Base-by-base conservation (phyloP, 2,113 vertebrate genomes). In the Syngnathus floridae region DNA sequence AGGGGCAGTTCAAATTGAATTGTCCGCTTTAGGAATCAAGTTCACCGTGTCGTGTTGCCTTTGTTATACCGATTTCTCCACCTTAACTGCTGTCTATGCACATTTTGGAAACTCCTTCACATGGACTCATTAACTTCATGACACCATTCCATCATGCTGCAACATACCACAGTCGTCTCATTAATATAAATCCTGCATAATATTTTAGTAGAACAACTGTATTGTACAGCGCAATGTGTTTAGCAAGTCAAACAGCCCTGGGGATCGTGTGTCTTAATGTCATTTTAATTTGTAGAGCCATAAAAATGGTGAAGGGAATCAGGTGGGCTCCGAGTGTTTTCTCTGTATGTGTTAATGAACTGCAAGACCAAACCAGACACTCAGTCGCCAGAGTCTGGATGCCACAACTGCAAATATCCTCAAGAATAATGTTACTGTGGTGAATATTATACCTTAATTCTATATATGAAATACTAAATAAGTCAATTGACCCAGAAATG, bases 271-370 rank as follows among this genome's bases (percentile, higher is more conserved):
- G 76, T 75, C 72, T 86, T 78, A 86, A 84, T 79, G 83, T 80
- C 69, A 62, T 83, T 85, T 86, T 88, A 89, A 89, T 90, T 89
- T 87, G 88, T 79, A 78, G 82, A 66, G 73, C 73, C 76, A 84
- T 86, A 88, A 88, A 89, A 74, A 75, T 72, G 83, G 69, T 84
- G 81, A 83, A 86, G 79, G 78, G 74, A 71, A 87, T 83, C 86
- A 87, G 85, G 84, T 89, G 87, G 79, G 81, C 77, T 81, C 71
- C 78, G 74, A 79, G 72, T 72, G 77, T 81, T 87, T 77, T 70
- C 78, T 78, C 76, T 86, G 86, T 86, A 83, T 71, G 70, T 57
- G 64, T 83, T 88, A 86, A 90, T 88, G 86, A 88, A 86, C 73
- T 77, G 88, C 78, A 80, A 76, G 83, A 76, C 63, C 61, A 21